Evolutionary conservation across 2,797 vertebrate species (phyloP), one percentile per base, ranked within the genome.

Genomic region (Sebastes minor): DNA sequence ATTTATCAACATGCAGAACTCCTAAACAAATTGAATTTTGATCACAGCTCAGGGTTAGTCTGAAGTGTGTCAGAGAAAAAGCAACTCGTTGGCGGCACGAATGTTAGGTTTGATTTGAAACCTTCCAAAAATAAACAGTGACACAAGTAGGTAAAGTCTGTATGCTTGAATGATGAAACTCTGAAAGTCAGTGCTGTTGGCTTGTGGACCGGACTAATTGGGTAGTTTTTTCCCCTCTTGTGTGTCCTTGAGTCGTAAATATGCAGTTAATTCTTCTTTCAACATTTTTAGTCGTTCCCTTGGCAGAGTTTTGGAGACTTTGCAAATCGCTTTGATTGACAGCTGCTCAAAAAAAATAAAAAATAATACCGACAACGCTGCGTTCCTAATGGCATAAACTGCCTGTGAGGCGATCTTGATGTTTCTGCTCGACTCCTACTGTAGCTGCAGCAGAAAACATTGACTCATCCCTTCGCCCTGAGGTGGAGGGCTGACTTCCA

Each of bases 381-480:
- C 74, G 81, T 53, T 93, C 72, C 70, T 87, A 79, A 91, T 82
- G 83, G 80, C 81, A 64, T 57, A 78, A 88, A 89, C 80, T 85
- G 88, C 81, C 86, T 82, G 79, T 78, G 82, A 91, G 85, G 82
- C 69, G 27, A 75, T 90, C 73, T 88, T 73, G 74, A 86, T 89
- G 84, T 88, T 88, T 79, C 61, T 71, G 73, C 76, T 83, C 46
- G 4, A 87, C 90, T 92, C 85, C 87, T 85, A 86, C 89, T 82
- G 91, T 83, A 89, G 84, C 81, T 87, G 88, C 84, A 65, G 88
- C 85, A 86, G 76, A 88, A 86, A 93, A 89, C 87, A 89, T 88
- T 93, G 93, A 95, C 86, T 92, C 88, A 95, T 90, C 86, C 64
- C 60, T 85, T 80, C n/a, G 73, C 92, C 93, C 86, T 18, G 90